Conservation (phyloP, 2,797 vertebrate genomes). For the Bucorvus abyssinicus region DNA sequence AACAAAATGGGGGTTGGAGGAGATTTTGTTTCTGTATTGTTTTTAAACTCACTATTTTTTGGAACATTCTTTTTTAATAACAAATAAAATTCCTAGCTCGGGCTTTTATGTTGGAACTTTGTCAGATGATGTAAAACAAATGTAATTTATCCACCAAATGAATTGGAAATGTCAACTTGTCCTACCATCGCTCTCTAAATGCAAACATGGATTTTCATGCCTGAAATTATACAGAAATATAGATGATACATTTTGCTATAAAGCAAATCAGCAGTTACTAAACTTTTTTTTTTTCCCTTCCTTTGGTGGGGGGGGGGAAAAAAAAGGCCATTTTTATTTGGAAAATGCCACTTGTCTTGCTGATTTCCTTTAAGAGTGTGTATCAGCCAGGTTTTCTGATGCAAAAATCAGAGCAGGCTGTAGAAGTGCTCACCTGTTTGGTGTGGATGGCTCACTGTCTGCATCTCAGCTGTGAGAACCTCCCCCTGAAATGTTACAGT, state of each 20-base stretch:
- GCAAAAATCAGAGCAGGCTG: background rate
- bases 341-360: background rate
- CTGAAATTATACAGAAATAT: background rate
- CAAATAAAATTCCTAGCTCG: background rate
- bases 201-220: conserved; percentile 5
- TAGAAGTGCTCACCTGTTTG: background rate
- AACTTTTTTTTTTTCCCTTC: background rate
- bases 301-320: background rate
- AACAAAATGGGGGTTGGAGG: background rate
- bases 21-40: background rate
- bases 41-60: background rate
- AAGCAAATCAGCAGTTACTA: background rate
- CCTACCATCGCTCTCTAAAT: conserved; percentile 4
- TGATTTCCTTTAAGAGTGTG: background rate
- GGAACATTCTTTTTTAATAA: conserved; percentile 8
- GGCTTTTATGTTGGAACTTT: conserved; percentile 27
- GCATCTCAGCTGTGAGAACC: background rate
- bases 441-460: background rate
- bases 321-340: background rate
- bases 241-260: background rate
- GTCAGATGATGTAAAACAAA: conserved; percentile 50
- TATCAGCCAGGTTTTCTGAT: background rate
- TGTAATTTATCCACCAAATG: conserved; percentile 4
- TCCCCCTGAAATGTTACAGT: conserved; percentile 22
- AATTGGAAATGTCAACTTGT: conserved; percentile 1